phyloP scores from a whole-genome alignment of 2,888 invertebrate genomes.

The Apotomis betuletana region DNA sequence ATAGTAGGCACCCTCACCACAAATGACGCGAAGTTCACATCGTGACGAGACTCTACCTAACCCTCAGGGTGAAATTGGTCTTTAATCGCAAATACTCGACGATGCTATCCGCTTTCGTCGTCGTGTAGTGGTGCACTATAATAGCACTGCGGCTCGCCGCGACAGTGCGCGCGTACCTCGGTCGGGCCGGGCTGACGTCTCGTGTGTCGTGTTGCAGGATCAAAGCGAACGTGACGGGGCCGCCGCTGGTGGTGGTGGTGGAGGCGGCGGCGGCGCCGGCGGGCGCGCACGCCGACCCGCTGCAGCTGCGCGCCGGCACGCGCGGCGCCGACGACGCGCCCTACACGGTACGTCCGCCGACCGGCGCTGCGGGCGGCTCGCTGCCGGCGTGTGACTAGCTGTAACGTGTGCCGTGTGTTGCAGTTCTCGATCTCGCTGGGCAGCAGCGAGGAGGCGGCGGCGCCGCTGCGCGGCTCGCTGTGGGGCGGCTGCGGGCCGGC shows the following conservation, averaged over 20 bases:
- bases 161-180: no score
- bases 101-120: no score
- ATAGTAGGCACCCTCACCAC: no score
- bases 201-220: conserved; percentile 51
- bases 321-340: conserved; percentile 65
- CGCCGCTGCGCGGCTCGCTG: conserved; percentile 54
- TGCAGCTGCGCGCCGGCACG: conserved; percentile 60
- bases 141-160: no score
- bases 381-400: neutral
- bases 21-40: no score
- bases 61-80: no score
- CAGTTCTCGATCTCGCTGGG: conserved; percentile 62
- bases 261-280: conserved; percentile 65
- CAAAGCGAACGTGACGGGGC: conserved; percentile 66
- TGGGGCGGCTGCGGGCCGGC: conserved; percentile 54
- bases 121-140: no score
- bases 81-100: no score
- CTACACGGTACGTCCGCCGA: conserved; percentile 51
- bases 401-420: conserved; percentile 1
- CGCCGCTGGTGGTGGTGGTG: conserved; percentile 71
- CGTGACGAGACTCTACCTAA: no score
- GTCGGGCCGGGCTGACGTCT: no score
- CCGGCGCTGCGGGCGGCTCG: no score
- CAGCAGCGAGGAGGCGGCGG: conserved; percentile 58
- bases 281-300: conserved; percentile 66